A percentile compares a stretch with the other conserved stretches of the same genome.
Conservation (phyloP, 2,797 vertebrate genomes). For the Dallia pectoralis region DNA sequence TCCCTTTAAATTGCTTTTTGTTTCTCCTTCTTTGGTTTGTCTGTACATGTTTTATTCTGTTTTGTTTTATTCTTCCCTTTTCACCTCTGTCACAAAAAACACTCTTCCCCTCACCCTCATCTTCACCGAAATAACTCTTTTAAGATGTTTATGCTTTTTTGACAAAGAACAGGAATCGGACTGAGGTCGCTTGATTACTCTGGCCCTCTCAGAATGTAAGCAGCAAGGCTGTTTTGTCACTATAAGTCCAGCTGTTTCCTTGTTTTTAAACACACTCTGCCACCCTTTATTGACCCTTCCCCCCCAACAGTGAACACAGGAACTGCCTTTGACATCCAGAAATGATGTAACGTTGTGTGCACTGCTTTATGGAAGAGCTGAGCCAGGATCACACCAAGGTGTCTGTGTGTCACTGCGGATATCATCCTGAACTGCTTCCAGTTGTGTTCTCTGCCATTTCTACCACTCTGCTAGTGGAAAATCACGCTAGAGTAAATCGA, state of each 20-base stretch:
- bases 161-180: constrained; percentile 44
- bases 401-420: constrained; percentile 25
- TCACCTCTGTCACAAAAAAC: background rate
- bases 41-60: background rate
- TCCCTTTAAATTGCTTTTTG: background rate
- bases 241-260: constrained; percentile 65
- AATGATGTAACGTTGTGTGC: constrained; percentile 54
- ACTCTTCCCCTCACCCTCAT: background rate
- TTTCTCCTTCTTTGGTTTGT: background rate
- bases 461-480: background rate
- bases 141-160: constrained; percentile 45
- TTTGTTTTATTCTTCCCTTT: background rate
- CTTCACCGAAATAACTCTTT: background rate
- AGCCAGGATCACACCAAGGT: constrained; percentile 41
- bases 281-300: constrained; percentile 39
- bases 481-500: background rate
- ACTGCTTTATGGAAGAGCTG: constrained; percentile 64
- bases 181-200: constrained; percentile 46
- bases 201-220: constrained; percentile 31
- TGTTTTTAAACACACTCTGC: constrained; percentile 48
- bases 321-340: constrained; percentile 38
- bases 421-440: background rate
- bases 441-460: background rate
- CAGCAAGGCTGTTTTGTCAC: constrained; percentile 58
- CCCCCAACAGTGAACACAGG: constrained; percentile 55